Base-by-base conservation (phyloP, 1,140 invertebrate genomes). In the Megalonaias nervosa region DNA sequence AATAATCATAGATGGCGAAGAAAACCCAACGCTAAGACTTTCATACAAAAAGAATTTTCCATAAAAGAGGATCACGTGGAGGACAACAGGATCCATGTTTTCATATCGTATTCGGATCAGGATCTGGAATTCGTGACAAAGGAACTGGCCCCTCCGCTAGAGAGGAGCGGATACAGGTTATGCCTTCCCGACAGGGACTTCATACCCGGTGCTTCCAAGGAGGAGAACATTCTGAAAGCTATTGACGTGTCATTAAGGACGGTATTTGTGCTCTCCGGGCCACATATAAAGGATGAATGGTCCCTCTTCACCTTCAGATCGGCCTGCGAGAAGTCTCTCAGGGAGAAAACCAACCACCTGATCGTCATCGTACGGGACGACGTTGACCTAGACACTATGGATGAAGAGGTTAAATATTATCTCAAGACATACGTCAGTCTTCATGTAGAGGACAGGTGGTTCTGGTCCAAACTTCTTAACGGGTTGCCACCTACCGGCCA, bases 201-300 rank as follows among this genome's bases (percentile, higher is more conserved):
- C 58, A 69, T 79, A 6, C 81, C 77, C 14, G 85, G 85, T 9
- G 79, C 82, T 23, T 80, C 84, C 19, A 84, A 83, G 38, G 82
- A 86, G 48, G 84, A 86, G 74, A 86, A 86, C 64, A 82, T 86
- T 38, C 71, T 86, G 14, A 78, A 81, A 15, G 85, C 84, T 0
- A 81, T 83, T 1, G 70, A 85, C 13, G 64, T 48, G 23, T 79
- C 82, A 58, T 48, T 64, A 6, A 78, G 81, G 68, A 82, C 80
- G 2, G 62, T 86, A 11, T 81, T 86, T 19, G 60, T 86, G 12
- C 56, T 86, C 14, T 85, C 85, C 0, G 69, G 79, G 17, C 59
- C 72, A 15, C 79, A 81, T 64, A n/a, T 76, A 15, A 60, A 76
- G 2, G 77, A 85, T 56, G 85, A 86, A 64, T 86, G 85, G 85